Conservation (phyloP, 2,888 invertebrate species). For the Sphinx pinastri region DNA sequence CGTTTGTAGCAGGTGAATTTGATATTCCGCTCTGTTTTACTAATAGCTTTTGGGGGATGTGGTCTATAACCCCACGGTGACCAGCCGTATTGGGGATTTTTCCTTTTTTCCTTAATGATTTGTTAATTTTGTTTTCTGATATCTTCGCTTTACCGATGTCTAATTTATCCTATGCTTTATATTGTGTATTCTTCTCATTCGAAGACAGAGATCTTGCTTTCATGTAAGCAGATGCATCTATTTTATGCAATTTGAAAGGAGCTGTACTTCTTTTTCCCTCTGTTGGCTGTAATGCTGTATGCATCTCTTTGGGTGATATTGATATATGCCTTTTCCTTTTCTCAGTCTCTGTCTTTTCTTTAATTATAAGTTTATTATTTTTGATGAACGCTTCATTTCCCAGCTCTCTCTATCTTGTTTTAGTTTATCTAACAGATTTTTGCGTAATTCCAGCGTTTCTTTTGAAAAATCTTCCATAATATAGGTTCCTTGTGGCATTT, state of each 20-base stretch:
- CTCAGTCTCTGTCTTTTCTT: conserved; percentile 15
- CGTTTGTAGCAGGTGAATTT: too few species aligned
- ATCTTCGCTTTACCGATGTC: conserved; percentile 29
- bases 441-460: conserved; percentile 30
- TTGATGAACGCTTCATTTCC: conserved; percentile 30
- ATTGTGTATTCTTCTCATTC: conserved; percentile 28
- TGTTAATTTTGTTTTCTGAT: conserved; percentile 2
- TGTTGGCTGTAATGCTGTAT: background rate
- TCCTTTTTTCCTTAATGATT: conserved; percentile 3
- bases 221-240: conserved; percentile 30
- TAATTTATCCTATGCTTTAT: conserved; percentile 30
- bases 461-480: conserved; percentile 35
- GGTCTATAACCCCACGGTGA: conserved; percentile 35
- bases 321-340: conserved; percentile 30
- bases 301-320: conserved; percentile 3
- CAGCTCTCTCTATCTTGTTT: conserved; percentile 29
- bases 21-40: background rate
- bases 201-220: conserved; percentile 22
- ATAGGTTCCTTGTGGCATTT: conserved; percentile 30
- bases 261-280: background rate
- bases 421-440: conserved; percentile 29
- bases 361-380: conserved; percentile 31
- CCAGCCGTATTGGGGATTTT: conserved; percentile 32
- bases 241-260: conserved; percentile 30
- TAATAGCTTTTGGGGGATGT: conserved; percentile 28